These are phyloP conservation scores for Leptobrachium leishanense DNA, from an alignment of 2,113 vertebrate species.

Conservation along the genomic window DNA sequence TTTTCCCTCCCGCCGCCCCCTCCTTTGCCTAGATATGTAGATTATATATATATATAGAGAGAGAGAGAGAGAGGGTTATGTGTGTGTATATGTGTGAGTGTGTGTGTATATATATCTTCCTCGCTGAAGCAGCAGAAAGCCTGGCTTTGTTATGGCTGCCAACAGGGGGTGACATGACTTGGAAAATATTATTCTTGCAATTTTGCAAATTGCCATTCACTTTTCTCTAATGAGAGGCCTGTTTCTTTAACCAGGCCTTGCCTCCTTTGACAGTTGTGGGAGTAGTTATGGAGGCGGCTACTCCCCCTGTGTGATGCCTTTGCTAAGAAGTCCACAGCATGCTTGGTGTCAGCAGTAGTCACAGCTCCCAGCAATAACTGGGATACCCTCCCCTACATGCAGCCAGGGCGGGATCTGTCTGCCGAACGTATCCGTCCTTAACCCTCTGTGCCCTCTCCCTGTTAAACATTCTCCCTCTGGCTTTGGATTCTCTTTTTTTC, in stretches of 20 bases:
- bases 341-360: slow-evolving; percentile 40
- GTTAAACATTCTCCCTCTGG: slow-evolving; percentile 6
- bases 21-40: slow-evolving; percentile 35
- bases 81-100: not conserved
- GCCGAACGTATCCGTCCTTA: slow-evolving; percentile 25
- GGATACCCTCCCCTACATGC: slow-evolving; percentile 33
- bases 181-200: slow-evolving; percentile 49
- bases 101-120: slow-evolving; percentile 25
- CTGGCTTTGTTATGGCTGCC: slow-evolving; percentile 46
- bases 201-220: slow-evolving; percentile 46
- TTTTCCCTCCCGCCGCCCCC: slow-evolving; percentile 22
- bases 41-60: slow-evolving; percentile 21
- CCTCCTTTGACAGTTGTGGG: slow-evolving; percentile 36
- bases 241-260: slow-evolving; percentile 44
- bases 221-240: slow-evolving; percentile 33
- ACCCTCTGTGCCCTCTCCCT: slow-evolving; percentile 43
- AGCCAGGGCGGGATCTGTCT: slow-evolving; percentile 38
- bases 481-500: not conserved
- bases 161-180: slow-evolving; percentile 43
- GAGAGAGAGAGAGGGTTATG: slow-evolving; percentile 19
- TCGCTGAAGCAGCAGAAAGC: slow-evolving; percentile 42
- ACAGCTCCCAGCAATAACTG: slow-evolving; percentile 36
- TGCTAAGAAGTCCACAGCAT: slow-evolving; percentile 28
- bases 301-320: slow-evolving; percentile 13
- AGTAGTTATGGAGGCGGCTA: not conserved